Conservation (phyloP, 2,113 vertebrate species). For the Peucedramus taeniatus region DNA sequence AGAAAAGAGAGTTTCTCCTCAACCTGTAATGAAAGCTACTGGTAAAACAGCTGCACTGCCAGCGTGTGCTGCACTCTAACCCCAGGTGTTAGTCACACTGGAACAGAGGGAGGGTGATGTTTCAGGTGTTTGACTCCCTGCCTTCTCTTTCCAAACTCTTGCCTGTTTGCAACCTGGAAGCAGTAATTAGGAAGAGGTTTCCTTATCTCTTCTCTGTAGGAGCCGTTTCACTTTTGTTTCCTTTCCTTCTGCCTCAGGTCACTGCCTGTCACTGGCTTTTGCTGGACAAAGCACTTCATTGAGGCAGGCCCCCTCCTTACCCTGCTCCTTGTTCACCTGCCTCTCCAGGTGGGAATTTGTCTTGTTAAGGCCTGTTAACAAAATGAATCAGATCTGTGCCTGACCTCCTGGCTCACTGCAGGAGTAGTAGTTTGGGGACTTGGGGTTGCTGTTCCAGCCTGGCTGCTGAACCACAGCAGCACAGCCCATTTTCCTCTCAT, state of each 20-base stretch:
- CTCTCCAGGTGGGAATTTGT: neutral
- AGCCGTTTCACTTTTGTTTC: neutral
- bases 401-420: neutral
- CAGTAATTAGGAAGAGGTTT: neutral
- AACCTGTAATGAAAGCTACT: neutral
- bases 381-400: neutral
- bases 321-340: neutral
- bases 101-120: neutral
- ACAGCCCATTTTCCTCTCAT: rapidly evolving
- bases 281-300: neutral
- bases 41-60: neutral
- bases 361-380: neutral
- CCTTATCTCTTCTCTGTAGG: neutral
- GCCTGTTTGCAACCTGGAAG: neutral
- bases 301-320: neutral
- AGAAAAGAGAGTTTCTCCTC: neutral
- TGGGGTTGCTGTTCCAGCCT: neutral
- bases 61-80: neutral
- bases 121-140: neutral
- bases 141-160: neutral
- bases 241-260: neutral
- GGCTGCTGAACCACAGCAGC: neutral
- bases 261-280: neutral
- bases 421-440: neutral
- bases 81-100: neutral